Percentiles rank a stretch among this genome's conserved stretches.
Conservation (phyloP, 2,113 vertebrate genomes). For the Sakesphorus luctuosus region DNA sequence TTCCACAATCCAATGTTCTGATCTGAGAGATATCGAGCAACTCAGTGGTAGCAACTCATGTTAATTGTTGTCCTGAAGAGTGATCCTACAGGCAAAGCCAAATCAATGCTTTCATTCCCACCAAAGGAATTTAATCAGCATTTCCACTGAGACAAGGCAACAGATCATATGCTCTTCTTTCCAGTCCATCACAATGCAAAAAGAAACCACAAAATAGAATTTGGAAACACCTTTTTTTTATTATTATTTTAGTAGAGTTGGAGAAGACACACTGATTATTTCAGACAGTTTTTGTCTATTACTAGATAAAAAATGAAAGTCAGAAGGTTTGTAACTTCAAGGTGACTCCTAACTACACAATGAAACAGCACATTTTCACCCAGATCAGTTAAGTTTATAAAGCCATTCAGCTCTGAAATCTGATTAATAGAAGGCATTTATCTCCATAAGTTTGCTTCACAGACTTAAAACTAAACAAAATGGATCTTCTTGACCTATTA, state of each 20-base stretch:
- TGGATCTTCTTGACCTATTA: background rate
- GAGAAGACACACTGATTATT: background rate
- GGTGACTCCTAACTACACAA: background rate
- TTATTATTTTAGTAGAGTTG: background rate
- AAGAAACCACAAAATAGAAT: background rate
- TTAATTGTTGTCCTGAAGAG: conserved; percentile 5
- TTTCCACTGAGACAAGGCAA: background rate
- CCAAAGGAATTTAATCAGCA: background rate
- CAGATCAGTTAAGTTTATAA: background rate
- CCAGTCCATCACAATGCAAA: background rate
- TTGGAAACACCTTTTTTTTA: accelerated
- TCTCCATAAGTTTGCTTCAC: background rate
- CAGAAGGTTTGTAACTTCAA: background rate
- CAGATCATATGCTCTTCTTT: background rate
- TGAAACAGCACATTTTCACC: background rate
- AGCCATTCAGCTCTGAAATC: background rate
- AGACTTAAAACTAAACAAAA: conserved; percentile 3
- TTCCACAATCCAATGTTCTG: background rate
- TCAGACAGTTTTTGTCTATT: background rate
- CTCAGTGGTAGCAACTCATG: background rate
- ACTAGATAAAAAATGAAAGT: background rate
- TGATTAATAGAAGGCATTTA: background rate
- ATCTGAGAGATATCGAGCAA: background rate
- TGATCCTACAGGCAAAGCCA: background rate
- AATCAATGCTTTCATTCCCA: background rate